Evolutionary conservation across 2,888 invertebrate genomes (phyloP), one percentile per base, ranked within the genome.

Genomic region (Boloria selene): DNA sequence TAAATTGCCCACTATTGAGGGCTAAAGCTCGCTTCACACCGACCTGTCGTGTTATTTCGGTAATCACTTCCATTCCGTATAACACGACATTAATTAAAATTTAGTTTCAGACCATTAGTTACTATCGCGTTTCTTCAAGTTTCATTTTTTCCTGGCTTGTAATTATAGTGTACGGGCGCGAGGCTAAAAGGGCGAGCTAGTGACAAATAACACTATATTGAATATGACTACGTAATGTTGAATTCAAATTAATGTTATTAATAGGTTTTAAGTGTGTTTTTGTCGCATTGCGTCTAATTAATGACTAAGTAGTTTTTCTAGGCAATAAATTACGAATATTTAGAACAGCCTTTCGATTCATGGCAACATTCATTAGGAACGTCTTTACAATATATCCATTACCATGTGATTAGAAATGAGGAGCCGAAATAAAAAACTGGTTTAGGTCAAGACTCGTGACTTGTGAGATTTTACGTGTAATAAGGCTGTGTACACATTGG

Each of bases 81-180:
- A 91, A 90, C 89, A 90, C 90, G 91, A 90, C 90, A 92, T 89
- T 93, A 93, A 92, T 93, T 92, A 93, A 93, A 92, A 91, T 92
- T 92, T 92, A 91, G 92, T 90, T 91, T 90, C 90, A 90, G 90
- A 77, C 90, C 91, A 90, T 92, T 91, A 90, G 90, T 88, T 79
- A 84, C 84, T 85, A 84, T 90, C 88, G 90, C 88, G 90, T 92
- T 92, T 87, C 90, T 90, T 90, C 80, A 84, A 87, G 86, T 90
- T 89, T 80, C 83, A 84, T 89, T 90, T 90, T 89, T 90, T 85
- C 81, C 76, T 76, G 59, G 69, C 76, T 84, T 84, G 86, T 92
- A 92, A 92, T 92, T 91, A 92, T 82, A 88, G 84, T 84, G 83
- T 38, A 77, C 80, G 82, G 87, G 90, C 82, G 90, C 83, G 83